These are phyloP conservation scores for Onychomys torridus DNA, from an alignment of 2,797 vertebrate genomes.

Conservation along the genomic window DNA sequence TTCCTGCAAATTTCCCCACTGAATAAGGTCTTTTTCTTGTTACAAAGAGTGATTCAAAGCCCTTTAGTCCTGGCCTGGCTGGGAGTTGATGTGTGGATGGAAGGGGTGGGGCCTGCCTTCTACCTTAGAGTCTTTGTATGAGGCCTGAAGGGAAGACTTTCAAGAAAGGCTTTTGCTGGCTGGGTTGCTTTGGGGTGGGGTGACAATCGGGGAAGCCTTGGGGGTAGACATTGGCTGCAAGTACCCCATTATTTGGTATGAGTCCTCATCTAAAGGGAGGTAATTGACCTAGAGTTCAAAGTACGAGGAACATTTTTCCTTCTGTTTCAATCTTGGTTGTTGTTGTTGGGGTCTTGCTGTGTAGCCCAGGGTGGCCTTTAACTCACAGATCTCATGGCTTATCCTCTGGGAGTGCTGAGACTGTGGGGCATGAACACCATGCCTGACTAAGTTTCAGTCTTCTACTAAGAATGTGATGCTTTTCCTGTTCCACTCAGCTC, in stretches of 20 bases:
- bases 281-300: not conserved
- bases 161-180: slow-evolving; percentile 29
- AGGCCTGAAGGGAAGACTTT: slow-evolving; percentile 51
- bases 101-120: not conserved
- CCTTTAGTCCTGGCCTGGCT: slow-evolving; percentile 54
- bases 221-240: not conserved
- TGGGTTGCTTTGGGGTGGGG: too few relatives aligned
- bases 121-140: slow-evolving; percentile 22
- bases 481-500: not conserved
- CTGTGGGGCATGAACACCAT: not conserved
- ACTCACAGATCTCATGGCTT: not conserved
- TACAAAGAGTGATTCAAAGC: slow-evolving; percentile 72
- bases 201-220: not conserved
- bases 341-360: not conserved
- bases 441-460: not conserved
- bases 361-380: not conserved
- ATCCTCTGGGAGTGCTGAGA: not conserved
- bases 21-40: slow-evolving; percentile 68
- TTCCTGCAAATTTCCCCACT: slow-evolving; percentile 47
- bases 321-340: not conserved
- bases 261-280: not conserved
- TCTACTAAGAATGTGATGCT: not conserved
- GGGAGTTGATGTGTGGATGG: slow-evolving; percentile 3
- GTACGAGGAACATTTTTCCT: not conserved
- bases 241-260: not conserved